Base-by-base conservation (phyloP, 2,113 vertebrate species). In the Ammodytes dubius region DNA sequence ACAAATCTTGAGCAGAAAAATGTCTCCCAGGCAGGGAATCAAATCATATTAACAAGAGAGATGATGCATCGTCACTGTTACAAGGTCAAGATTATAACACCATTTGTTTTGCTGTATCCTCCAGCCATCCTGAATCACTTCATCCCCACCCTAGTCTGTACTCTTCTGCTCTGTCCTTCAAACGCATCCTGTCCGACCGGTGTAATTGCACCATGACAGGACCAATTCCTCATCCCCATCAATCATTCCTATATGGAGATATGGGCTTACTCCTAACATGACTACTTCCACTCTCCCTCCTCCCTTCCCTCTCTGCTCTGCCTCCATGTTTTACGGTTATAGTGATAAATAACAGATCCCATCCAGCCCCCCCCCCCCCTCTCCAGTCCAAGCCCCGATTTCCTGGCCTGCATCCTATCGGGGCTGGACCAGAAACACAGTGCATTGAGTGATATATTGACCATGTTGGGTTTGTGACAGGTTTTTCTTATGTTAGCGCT, bases 201-300 rank as follows among this genome's bases (percentile, higher is more conserved):
- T 82, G 89, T 93, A 91, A 94, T 93, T 93, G 87, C 88, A 70
- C 89, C 86, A 71, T 89, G 92, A 89, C 90, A 87, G 88, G 60
- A 50, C 53, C 57, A 27, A 91, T 93, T 87, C 76, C 77, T 85
- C 74, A 71, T 83, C 80, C 81, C 87, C 85, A 87, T 92, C 91
- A 87, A 91, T 92, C 91, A 91, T 79, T 83, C 76, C 39, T 45
- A 77, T 45, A 77, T 79, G 79, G 59, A 84, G 90, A 93, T 83
- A 85, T 27, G 64, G 71, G 85, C 69, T 76, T 75, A 80, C 74
- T 88, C 78, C 64, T 84, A 87, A 92, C 83, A 84, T 70, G 80
- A 73, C 80, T n/a, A 14, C 78, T 83, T 58, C 58, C 71, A 14
- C 66, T 74, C 45, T 66, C 58, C 73, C 56, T 67, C 69, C 64